Evolutionary conservation across 30 jellyfish, hydroid and myxozoan species (phyloP), one percentile per base, ranked within the genome.

Genomic region (Hydra vulgaris): DNA sequence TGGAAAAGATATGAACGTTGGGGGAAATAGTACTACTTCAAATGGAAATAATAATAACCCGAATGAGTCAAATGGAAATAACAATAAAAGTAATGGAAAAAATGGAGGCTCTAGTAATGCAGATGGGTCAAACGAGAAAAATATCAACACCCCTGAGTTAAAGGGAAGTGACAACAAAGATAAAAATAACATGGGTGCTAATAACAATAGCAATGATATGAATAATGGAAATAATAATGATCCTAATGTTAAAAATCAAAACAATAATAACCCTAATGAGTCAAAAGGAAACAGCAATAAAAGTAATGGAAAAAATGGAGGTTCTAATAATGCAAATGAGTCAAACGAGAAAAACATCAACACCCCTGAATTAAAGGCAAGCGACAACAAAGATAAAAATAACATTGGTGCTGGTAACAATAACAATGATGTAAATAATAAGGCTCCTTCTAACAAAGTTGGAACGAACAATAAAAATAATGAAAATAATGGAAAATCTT

Each of bases 11-110:
- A 71, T 77, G 26, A 72, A n/a, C 40, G 90, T 84, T 4, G 84
- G 54, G 0, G 92, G 87, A n/a, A 83, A 23, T 16, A 83, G 88
- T 8, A 78, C 27, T n/a, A n/a, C n/a, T n/a, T n/a, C n/a, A 78
- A 84, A 77, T 8, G 53, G 79, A 19, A 87, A 83, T 17, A 83
- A 84, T 0, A 79, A 27, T 24, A 66, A 26, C 22, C 26, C 74
- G 0, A 81, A 53, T 23, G 71, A 18, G 23, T n/a, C 12, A 25
- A 73, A 21, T 54, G 90, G 54, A 40, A 40, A 67, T 1, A 68
- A 26, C 0, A 66, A 74, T 17, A 88, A 77, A 18, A 85, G 68
- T 0, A 77, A 67, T 17, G 94, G 72, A 0, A 70, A 79, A 22
- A 73, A 80, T 54, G 94, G 86, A 0, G 83, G 73, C 24, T 90